Evolutionary conservation across 2,797 vertebrate species (phyloP).

Genomic region (Phyllotis vaccarum): DNA sequence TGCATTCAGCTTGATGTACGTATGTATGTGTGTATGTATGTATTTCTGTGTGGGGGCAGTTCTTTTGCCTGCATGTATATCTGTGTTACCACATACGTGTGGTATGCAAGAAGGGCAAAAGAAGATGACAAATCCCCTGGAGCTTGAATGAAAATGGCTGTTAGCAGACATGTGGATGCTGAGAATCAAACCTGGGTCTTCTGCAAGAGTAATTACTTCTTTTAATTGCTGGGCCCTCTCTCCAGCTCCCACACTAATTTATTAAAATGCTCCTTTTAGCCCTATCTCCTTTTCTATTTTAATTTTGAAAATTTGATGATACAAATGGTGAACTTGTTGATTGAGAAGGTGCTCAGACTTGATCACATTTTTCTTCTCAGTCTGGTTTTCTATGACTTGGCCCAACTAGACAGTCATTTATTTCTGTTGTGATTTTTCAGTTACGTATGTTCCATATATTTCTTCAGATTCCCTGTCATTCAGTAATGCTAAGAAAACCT

Average conservation of each 20-base stretch:
- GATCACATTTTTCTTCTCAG: not conserved
- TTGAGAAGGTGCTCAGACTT: not conserved
- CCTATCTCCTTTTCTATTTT: not conserved
- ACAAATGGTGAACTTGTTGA: not conserved
- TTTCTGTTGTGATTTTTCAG: not conserved
- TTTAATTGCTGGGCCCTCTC: not conserved
- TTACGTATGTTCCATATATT: not conserved
- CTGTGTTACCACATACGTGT: not conserved
- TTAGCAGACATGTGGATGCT: not conserved
- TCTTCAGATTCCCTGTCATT: not conserved
- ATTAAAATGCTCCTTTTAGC: not conserved
- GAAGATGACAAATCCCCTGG: not conserved
- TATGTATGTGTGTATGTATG: not conserved
- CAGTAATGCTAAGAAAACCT: not conserved
- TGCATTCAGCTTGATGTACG: not conserved
- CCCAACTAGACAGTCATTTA: not conserved
- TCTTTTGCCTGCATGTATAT: not conserved
- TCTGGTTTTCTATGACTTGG: not conserved
- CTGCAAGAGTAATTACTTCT: not conserved
- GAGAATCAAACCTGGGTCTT: not conserved
- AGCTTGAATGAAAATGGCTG: not conserved
- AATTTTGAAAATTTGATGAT: not conserved
- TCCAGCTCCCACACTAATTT: not conserved
- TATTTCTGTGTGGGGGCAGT: not conserved
- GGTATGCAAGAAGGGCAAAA: not conserved